Base-by-base conservation (phyloP, 2,113 vertebrate genomes). In the Colinus virginianus region DNA sequence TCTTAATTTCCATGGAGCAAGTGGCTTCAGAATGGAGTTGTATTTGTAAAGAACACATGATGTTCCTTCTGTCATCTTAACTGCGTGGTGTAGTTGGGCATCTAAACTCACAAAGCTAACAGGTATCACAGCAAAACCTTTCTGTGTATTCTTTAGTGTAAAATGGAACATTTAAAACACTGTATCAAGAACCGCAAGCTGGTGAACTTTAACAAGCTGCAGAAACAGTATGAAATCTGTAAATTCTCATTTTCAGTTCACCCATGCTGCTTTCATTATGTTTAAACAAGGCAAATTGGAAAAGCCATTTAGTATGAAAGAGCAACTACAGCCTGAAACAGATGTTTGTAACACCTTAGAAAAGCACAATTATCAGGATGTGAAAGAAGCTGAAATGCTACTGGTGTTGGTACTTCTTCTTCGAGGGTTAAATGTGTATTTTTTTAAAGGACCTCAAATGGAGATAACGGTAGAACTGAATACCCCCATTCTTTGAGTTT, bases 311-410 rank as follows among this genome's bases (percentile, higher is more conserved):
- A 67, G 61, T n/a, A 70, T 59, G 78, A 82, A 91, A 67, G 34
- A 43, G 34, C n/a, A 34, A 55, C 32, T 93, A 53, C n/a, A 67
- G 10, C 25, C 88, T 87, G 75, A 87, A 96, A 82, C 11, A 51
- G 58, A 82, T 36, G 25, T 78, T 72, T 67, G 0, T 36, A 87
- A 82, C 74, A 76, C 51, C 45, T 46, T 74, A 17, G 63, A 77
- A 95, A 83, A 51, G n/a, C 56, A 91, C 40, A 62, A 87, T 93
- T 95, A 87, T 75, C 86, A 89, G 38, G 36, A 87, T 89, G 80
- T 94, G 93, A 96, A 96, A 93, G 51, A 83, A 62, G 28, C 11
- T 94, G 84, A 94, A 92, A 77, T 49, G 81, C 68, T 80, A 79
- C 66, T 88, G 59, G 75, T 80, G 63, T 51, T 94, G 81, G 45